Conservation (phyloP, 2,797 vertebrate genomes). For the Siniperca obscura region DNA sequence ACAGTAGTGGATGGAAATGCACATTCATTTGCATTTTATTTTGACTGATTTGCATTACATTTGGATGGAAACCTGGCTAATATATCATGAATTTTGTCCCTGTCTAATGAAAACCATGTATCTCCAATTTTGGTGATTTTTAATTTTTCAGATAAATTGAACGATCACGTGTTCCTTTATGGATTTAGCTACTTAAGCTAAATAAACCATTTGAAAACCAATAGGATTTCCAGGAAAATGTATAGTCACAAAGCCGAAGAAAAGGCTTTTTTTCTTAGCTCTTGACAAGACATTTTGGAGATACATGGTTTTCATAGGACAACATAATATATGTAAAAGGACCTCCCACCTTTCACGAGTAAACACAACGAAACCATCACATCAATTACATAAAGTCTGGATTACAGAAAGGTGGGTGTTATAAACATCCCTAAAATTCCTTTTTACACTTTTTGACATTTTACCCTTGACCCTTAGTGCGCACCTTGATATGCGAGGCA, state of each 20-base stretch:
- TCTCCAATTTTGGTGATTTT: neutral
- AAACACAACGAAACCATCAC: neutral
- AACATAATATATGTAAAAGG: neutral
- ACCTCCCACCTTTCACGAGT: neutral
- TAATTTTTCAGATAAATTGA: neutral
- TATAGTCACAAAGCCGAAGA: neutral
- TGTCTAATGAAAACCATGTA: neutral
- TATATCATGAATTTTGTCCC: neutral
- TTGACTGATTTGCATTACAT: neutral
- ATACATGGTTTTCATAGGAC: neutral
- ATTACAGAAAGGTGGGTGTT: neutral
- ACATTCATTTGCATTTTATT: neutral
- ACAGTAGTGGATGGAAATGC: neutral
- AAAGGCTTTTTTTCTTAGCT: neutral
- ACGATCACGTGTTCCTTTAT: neutral
- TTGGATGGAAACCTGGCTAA: neutral
- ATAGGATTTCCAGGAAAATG: neutral
- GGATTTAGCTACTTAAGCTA: neutral
- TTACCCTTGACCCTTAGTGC: slow-evolving; percentile 8
- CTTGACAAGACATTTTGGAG: neutral
- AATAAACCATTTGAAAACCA: neutral
- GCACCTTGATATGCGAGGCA: slow-evolving; percentile 96
- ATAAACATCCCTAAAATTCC: neutral
- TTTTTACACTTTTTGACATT: neutral
- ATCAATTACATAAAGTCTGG: neutral